Base-by-base conservation (phyloP, 2,888 invertebrate species). In the Polymixis flavicincta region DNA sequence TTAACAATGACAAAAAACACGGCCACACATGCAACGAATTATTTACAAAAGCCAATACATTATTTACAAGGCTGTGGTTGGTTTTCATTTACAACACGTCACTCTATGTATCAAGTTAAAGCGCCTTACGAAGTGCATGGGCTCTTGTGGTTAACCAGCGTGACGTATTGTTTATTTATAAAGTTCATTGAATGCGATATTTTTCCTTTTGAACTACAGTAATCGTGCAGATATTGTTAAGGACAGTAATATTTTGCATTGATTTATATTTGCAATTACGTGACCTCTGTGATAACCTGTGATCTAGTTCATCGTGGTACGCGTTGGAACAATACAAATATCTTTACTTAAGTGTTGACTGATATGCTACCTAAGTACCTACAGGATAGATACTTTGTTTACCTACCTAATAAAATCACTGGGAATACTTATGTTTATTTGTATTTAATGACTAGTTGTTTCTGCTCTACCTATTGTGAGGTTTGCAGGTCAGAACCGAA, bases 281-380 rank as follows among this genome's bases (percentile, higher is more conserved):
- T 76, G 83, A 82, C 88, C 88, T 78, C 37, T 25, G 42, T 65
- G 89, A 88, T 88, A 89, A 89, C 86, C 88, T 80, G 52, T 67
- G 74, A 66, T 77, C 76, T 82, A 85, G 70, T 65, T 78, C 32
- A 57, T 72, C 68, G 71, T 55, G 65, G 72, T 52, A 59, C 66
- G 76, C 78, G 70, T 79, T 73, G 82, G 73, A 79, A 78, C 69
- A 75, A 82, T 76, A 61, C 70, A 42, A 71, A 71, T 74, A 80
- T 48, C 28, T 87, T 80, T 59, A 59, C 11, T 52, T 75, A 80
- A 54, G 71, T 77, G 81, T 72, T 78, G 80, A 66, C 64, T 72
- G 66, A 74, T 64, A 42, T 32, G 52, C 28, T 57, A 32, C 59
- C 32, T 59, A 28, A 9, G 59, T 32, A 42, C 14, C n/a, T 63